Base-by-base conservation (phyloP, 2,113 vertebrate species). In the Myrmophylax atrothorax region DNA sequence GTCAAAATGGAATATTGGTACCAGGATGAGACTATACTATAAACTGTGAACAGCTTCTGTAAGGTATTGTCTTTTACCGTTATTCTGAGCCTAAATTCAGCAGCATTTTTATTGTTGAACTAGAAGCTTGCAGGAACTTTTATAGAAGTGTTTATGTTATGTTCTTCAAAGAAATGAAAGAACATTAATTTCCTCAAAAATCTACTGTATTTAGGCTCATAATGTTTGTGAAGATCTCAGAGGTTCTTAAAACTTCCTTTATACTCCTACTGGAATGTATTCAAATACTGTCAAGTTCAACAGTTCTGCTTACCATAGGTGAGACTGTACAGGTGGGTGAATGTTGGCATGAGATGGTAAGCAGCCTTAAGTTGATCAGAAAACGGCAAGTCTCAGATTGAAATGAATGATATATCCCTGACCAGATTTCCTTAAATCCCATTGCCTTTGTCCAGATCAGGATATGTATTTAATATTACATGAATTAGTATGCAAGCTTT, bases 331-430 rank as follows among this genome's bases (percentile, higher is more conserved):
- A 8, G 40, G 25, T 40, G 25, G 25, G 35, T 42, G 10, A 74
- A 10, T 0, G 0, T 5, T 40, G 60, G 19, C 8, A 5, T 11
- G 33, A 31, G 50, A 13, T 44, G 15, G 18, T 44, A 44, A 42
- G 17, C 0, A 1, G 37, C 26, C 26, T 23, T 24, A n/a, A 7
- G 0, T 1, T 70, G 38, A 29, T 78, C 26, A 60, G 58, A 44
- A 88, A 75, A 63, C 15, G 17, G 25, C 40, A 87, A 37, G 17
- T 40, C 18, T 66, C 28, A 35, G 49, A 40, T 0, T 17, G 10
- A 83, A 93, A 64, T 50, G 1, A 46, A 26, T 40, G 1, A 35
- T 12, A 14, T 0, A 42, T 17, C 23, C 26, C 60, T 77, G 68
- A 46, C 8, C 14, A 47, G 12, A 14, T 25, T 63, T 40, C n/a